These are phyloP conservation scores for Aepyceros melampus DNA, from an alignment of 2,113 vertebrate genomes.

Conservation along the genomic window DNA sequence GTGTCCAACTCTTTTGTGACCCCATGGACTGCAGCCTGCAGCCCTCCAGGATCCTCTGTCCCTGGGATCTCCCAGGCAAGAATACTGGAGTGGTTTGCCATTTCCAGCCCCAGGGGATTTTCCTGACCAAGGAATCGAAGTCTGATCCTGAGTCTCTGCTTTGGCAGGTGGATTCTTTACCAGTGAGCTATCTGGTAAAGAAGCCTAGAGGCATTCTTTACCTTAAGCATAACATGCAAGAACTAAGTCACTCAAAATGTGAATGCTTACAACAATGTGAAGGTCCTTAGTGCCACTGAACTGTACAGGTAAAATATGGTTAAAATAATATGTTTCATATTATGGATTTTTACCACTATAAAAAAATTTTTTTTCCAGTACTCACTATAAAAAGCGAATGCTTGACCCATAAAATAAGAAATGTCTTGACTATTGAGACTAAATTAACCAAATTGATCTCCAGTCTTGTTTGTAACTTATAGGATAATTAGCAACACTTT, in stretches of 20 bases:
- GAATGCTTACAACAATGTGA: neutral
- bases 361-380: neutral
- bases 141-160: neutral
- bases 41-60: neutral
- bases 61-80: neutral
- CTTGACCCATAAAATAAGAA: neutral
- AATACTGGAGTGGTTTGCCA: neutral
- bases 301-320: neutral
- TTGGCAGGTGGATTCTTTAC: neutral
- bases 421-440: neutral
- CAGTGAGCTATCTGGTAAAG: neutral
- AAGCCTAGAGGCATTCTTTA: neutral
- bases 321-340: neutral
- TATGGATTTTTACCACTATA: neutral
- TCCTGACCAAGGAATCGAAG: neutral
- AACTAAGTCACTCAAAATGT: neutral
- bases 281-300: neutral
- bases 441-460: slow-evolving; percentile 21
- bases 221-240: neutral
- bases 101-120: neutral
- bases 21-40: neutral
- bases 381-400: neutral
- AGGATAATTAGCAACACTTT: neutral
- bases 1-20: neutral
- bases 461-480: neutral